Conservation (phyloP, 1,140 invertebrate genomes). For the Doryteuthis pealeii region DNA sequence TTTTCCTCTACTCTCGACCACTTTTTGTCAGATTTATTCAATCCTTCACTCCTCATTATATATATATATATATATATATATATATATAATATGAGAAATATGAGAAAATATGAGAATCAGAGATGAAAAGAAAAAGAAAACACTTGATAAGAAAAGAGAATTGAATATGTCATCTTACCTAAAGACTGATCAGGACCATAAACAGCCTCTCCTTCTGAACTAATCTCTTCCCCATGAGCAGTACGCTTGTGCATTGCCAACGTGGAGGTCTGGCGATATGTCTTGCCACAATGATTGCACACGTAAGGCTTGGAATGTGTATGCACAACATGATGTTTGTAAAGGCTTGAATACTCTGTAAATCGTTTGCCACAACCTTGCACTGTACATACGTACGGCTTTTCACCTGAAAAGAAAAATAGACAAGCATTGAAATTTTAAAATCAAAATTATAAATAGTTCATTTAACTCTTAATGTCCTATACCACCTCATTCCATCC, state of each 20-base stretch:
- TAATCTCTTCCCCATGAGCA: conserved; percentile 53
- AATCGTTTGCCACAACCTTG: conserved; percentile 71
- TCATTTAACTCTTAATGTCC: no score
- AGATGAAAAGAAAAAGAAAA: no score
- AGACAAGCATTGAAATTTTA: no score
- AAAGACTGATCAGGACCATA: conserved; percentile 20
- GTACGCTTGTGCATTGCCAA: conserved; percentile 67
- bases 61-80: no score
- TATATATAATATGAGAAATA: no score
- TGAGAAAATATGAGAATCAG: no score
- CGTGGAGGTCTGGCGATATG: conserved; percentile 68
- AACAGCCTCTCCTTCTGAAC: conserved; percentile 34
- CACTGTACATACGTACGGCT: conserved; percentile 61
- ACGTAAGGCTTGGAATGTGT: conserved; percentile 68
- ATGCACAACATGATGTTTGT: conserved; percentile 74
- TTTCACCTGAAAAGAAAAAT: conserved; percentile 56
- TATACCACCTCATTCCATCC: no score
- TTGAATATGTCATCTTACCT: conserved; percentile 3
- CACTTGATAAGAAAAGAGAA: no score
- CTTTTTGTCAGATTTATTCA: no score
- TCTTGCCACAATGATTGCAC: conserved; percentile 66
- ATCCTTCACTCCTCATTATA: no score
- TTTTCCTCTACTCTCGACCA: no score
- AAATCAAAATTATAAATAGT: no score
- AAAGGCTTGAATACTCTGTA: conserved; percentile 75